Evolutionary conservation across 2,888 invertebrate species (phyloP).

Genomic region (Fissipunctia ypsillon): DNA sequence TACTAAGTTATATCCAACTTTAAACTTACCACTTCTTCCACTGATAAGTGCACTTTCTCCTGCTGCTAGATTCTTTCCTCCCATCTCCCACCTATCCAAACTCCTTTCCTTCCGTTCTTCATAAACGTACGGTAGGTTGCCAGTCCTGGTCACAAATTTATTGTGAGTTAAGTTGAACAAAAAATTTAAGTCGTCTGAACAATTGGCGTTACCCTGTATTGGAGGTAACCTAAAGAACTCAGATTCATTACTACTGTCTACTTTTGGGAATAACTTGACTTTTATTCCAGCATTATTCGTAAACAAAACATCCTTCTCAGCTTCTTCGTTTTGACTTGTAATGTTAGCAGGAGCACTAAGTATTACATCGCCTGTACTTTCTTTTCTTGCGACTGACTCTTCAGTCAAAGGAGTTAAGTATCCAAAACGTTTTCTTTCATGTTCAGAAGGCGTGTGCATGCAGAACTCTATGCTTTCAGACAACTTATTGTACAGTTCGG

Average conservation of each 20-base stretch:
- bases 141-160: constrained; percentile 63
- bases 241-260: constrained; percentile 58
- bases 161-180: constrained; percentile 73
- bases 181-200: constrained; percentile 76
- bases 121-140: constrained; percentile 67
- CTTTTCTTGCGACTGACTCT: constrained; percentile 79
- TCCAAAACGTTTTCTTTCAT: constrained; percentile 69
- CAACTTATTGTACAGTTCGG: constrained; percentile 81
- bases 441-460: constrained; percentile 63
- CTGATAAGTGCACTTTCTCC: constrained; percentile 80
- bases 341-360: constrained; percentile 58
- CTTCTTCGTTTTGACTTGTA: constrained; percentile 50
- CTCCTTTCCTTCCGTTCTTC: constrained; percentile 67
- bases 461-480: constrained; percentile 73
- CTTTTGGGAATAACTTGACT: constrained; percentile 73
- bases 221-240: constrained; percentile 80
- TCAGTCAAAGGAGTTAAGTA: constrained; percentile 84
- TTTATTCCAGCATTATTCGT: constrained; percentile 75
- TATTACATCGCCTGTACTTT: constrained; percentile 76
- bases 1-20: constrained; percentile 15
- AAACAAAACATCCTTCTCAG: constrained; percentile 72
- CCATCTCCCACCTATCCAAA: constrained; percentile 77
- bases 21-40: constrained; percentile 74
- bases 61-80: constrained; percentile 76
- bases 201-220: constrained; percentile 73